Evolutionary conservation across 2,113 vertebrate genomes (phyloP), one percentile per base, ranked within the genome.

Genomic region (Oreocharis arfaki): DNA sequence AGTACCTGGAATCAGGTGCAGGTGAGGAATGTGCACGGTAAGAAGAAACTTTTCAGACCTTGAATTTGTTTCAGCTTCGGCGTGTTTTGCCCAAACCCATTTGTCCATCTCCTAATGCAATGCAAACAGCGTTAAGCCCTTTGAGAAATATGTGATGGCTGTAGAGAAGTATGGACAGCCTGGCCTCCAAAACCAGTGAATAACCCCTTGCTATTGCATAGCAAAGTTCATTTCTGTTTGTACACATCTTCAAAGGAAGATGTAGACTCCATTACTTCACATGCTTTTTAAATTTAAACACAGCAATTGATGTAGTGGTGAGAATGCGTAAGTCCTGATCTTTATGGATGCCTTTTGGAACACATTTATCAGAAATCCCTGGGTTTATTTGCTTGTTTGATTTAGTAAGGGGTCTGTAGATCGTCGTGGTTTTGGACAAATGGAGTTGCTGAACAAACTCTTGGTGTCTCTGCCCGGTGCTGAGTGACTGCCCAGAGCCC

Each of bases 141-240:
- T 53, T 74, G 90, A 94, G 94, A 95, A 95, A 89, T 89, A 80
- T 35, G 64, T 84, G 94, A 88, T 3, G 11, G 84, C 79, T 82
- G 81, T 47, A 64, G 68, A 89, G 69, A 91, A 82, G 46, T 35
- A 35, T 65, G 76, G 61, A 32, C 3, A 50, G 55, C 74, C 24
- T 84, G 85, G 60, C 61, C 73, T 96, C 96, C 91, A 90, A 93
- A 96, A 97, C 95, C 95, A 83, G 92, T 96, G 35, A 6, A 74
- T 47, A 82, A 93, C 59, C 53, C 86, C 84, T 70, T 70, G 76
- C 32, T 87, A 46, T 44, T 75, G 69, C 93, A 64, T 8, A 70
- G 61, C 5, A 50, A 84, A 69, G 81, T 64, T 90, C 71, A 57
- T 82, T 96, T 93, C 87, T 93, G 82, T 73, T 97, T 94, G 94